Evolutionary conservation across 2,888 invertebrate species (phyloP).

Genomic region (Scaeva pyrastri): DNA sequence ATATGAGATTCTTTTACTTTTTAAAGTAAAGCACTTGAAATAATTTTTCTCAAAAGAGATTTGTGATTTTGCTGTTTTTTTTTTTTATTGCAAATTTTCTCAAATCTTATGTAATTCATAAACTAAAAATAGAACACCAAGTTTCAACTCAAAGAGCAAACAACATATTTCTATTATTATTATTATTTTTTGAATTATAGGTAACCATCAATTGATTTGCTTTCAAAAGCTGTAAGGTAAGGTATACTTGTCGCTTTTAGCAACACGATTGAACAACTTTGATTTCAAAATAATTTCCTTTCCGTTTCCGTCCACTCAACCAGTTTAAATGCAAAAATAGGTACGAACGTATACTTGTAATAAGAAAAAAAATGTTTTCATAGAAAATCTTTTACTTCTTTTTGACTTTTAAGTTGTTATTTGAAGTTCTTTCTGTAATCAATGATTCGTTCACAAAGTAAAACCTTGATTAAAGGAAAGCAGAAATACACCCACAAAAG

Average conservation of each 20-base stretch:
- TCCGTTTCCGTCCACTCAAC: neutral
- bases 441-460: neutral
- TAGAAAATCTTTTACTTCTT: neutral
- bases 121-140: neutral
- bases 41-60: no score
- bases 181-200: neutral
- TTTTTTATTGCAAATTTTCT: no score
- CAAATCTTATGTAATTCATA: neutral
- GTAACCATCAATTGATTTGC: neutral
- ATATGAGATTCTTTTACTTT: no score
- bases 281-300: constrained; percentile 10
- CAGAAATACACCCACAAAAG: no score
- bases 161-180: no score
- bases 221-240: neutral
- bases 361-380: neutral
- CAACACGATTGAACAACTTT: neutral
- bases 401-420: neutral
- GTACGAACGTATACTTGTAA: no score
- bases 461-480: neutral
- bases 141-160: neutral
- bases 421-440: neutral
- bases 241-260: neutral
- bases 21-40: no score
- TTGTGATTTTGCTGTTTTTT: no score
- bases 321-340: neutral